Conservation (phyloP, 2,888 invertebrate genomes). For the Julus scanicus region DNA sequence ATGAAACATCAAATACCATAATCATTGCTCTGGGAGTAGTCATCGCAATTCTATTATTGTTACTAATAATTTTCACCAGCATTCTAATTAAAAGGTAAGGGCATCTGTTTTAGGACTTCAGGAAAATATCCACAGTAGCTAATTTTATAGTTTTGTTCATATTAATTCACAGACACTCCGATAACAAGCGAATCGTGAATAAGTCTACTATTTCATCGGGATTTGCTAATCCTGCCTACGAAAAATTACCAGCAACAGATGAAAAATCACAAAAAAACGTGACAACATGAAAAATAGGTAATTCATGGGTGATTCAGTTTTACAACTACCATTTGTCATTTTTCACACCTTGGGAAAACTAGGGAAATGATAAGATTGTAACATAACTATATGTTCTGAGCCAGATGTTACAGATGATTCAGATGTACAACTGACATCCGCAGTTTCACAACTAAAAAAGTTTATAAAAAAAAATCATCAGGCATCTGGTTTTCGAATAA, state of each 20-base stretch:
- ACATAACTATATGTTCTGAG: no score
- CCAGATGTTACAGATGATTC: no score
- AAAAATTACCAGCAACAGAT: not conserved
- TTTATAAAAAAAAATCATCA: no score
- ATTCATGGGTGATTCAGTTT: not conserved
- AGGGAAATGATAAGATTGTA: not conserved
- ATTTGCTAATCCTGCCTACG: not conserved
- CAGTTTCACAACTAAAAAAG: no score
- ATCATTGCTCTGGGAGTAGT: not conserved
- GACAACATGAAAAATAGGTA: constrained; percentile 19
- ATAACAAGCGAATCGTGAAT: not conserved
- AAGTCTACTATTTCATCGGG: not conserved
- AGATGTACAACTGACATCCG: no score
- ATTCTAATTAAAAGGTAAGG: not conserved
- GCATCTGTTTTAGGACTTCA: no score
- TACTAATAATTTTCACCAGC: not conserved
- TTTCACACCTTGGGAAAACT: not conserved
- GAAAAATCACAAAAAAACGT: constrained; percentile 4
- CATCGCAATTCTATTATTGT: not conserved
- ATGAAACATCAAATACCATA: not conserved
- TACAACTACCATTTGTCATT: not conserved
- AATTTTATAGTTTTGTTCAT: not conserved
- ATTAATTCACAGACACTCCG: not conserved
- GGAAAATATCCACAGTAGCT: no score
- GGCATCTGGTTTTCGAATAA: no score